phyloP scores from a whole-genome alignment of 2,113 vertebrate species.

The Oryzias javanicus region DNA sequence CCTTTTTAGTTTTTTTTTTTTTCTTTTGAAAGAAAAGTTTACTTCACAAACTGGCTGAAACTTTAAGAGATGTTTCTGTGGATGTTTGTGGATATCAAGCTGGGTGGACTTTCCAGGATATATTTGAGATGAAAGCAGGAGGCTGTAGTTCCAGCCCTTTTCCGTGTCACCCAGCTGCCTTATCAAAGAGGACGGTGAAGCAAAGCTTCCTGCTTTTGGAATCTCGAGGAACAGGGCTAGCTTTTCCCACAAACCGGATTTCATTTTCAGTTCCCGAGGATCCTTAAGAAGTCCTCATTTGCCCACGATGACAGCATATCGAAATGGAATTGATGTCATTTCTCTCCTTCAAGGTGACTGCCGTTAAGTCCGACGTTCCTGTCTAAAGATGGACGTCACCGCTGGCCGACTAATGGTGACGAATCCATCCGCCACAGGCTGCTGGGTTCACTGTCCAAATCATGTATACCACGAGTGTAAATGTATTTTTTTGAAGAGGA shows the following conservation, averaged over 20 bases:
- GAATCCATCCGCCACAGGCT: slow-evolving; percentile 21
- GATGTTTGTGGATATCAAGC: slow-evolving; percentile 1
- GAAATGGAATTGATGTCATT: slow-evolving; percentile 55
- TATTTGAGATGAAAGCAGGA: slow-evolving; percentile 1
- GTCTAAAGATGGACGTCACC: slow-evolving; percentile 49
- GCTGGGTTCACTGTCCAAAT: slow-evolving; percentile 46
- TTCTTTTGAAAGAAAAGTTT: slow-evolving; percentile 16
- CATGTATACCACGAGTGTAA: slow-evolving; percentile 56
- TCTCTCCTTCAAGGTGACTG: slow-evolving; percentile 61
- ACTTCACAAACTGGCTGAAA: slow-evolving; percentile 11
- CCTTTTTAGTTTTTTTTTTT: slow-evolving; percentile 49
- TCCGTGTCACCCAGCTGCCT: slow-evolving; percentile 60
- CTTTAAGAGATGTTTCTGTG: background rate
- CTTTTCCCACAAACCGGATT: slow-evolving; percentile 1
- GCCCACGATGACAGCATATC: slow-evolving; percentile 29
- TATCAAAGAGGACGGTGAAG: slow-evolving; percentile 21
- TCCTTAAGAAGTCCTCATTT: slow-evolving; percentile 7
- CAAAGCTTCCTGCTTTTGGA: background rate
- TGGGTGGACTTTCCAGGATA: slow-evolving; percentile 3
- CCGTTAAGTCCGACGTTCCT: slow-evolving; percentile 47
- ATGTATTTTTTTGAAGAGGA: slow-evolving; percentile 73
- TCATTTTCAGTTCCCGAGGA: slow-evolving; percentile 6
- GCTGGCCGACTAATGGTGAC: slow-evolving; percentile 51
- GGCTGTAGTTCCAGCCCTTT: slow-evolving; percentile 8
- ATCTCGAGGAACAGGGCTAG: slow-evolving; percentile 27